These are phyloP conservation scores for Physella acuta DNA, from an alignment of 1,140 invertebrate genomes.

Conservation along the genomic window DNA sequence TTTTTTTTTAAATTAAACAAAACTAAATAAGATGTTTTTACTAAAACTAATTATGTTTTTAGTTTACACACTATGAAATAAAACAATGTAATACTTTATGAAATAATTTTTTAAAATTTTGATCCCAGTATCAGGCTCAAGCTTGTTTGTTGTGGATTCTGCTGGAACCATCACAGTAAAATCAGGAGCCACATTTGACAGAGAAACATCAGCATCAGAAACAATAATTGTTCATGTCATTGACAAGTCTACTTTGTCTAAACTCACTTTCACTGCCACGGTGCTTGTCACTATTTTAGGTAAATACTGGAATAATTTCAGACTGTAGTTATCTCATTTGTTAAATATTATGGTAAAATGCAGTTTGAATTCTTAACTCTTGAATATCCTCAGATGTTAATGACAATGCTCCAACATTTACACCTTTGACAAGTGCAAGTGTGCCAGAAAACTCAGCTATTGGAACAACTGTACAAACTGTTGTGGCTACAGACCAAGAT, in stretches of 20 bases:
- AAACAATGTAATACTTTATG: no score
- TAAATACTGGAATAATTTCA: no score
- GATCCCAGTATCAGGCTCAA: no score
- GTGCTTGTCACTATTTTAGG: constrained; percentile 33
- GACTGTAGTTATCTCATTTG: no score
- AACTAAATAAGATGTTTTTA: no score
- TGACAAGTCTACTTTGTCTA: constrained; percentile 31
- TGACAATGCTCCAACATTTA: constrained; percentile 87
- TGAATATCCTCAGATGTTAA: constrained; percentile 74
- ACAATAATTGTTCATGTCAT: constrained; percentile 27
- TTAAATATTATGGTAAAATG: no score
- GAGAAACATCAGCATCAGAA: constrained; percentile 34
- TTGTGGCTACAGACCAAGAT: constrained; percentile 84
- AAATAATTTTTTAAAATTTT: no score
- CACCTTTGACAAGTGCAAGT: constrained; percentile 28
- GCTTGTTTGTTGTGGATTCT: constrained; percentile 11
- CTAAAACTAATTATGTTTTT: no score
- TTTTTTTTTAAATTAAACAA: no score
- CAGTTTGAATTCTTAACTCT: not conserved
- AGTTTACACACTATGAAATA: no score
- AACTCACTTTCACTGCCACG: constrained; percentile 25
- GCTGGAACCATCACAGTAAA: not conserved
- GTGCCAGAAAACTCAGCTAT: constrained; percentile 47
- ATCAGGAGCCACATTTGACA: constrained; percentile 28
- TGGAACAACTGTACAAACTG: constrained; percentile 78